Base-by-base conservation (phyloP, 2,797 vertebrate species). In the Nasua narica region DNA sequence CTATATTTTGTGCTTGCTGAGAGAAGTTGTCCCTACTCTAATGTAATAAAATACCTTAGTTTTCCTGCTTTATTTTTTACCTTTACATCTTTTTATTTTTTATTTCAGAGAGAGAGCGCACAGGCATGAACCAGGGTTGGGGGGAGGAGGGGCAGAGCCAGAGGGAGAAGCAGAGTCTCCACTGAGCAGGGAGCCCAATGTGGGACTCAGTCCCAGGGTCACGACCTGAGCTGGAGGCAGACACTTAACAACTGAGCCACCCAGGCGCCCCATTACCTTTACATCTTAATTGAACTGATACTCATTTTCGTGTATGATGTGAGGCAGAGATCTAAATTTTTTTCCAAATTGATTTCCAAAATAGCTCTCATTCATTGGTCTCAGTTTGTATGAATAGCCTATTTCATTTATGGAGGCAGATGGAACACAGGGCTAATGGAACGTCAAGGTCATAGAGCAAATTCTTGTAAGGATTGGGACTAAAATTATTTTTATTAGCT, bases 401-500 rank as follows among this genome's bases (percentile, higher is more conserved):
- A 0, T 87, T 91, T 92, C 54, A 70, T 18, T 67, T 69, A 25
- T 3, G 7, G 25, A 85, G 74, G 3, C 52, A 58, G 14, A 15
- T n/a, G 29, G 62, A 87, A 76, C 46, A 58, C 81, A 82, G 48
- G 25, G 19, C 10, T 96, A 65, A 70, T 87, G 23, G 50, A 81
- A 58, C 4, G 5, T 65, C 43, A 87, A 48, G 43, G 74, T 85
- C 67, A 65, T 60, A 82, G 27, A 92, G 60, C 35, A 79, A 70
- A 81, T 90, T 92, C 81, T 87, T 85, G 0, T 52, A 81, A 94
- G 29, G 32, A 79, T 92, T 84, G 84, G 56, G 77, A 84, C n/a
- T 90, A 65, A 92, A 92, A 54, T 92, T 92, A 50, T 65, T 91
- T 83, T 88, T 85, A 52, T 91, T 97, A 90, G 81, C 60, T 87